Evolutionary conservation across 1,140 invertebrate species (phyloP).

Genomic region (Temnothorax curvispinosus): DNA sequence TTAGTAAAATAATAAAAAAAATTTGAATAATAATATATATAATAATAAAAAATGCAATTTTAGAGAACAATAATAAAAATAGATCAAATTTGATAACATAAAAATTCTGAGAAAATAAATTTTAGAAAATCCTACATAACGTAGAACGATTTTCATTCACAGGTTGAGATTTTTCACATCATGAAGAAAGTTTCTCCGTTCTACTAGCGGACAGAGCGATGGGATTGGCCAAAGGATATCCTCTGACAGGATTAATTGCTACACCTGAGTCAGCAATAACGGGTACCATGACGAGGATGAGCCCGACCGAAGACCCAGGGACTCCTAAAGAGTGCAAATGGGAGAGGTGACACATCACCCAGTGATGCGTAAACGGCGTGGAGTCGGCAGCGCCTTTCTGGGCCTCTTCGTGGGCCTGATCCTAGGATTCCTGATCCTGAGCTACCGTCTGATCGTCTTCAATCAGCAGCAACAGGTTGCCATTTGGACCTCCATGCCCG

Average conservation of each 20-base stretch:
- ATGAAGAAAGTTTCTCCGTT: background rate
- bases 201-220: slow-evolving; percentile 42
- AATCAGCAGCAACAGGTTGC: slow-evolving; percentile 41
- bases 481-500: slow-evolving; percentile 49
- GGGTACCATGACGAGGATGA: slow-evolving; percentile 59
- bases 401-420: slow-evolving; percentile 83
- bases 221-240: slow-evolving; percentile 38
- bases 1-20: background rate
- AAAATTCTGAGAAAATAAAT: background rate
- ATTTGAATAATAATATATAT: background rate
- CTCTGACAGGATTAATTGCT: slow-evolving; percentile 16
- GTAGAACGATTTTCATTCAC: background rate
- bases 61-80: background rate
- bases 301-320: slow-evolving; percentile 42
- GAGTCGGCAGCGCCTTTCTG: slow-evolving; percentile 83
- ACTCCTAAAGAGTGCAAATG: slow-evolving; percentile 68
- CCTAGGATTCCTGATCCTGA: slow-evolving; percentile 80
- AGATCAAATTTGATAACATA: background rate
- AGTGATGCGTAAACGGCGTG: slow-evolving; percentile 85
- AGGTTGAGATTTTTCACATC: slow-evolving; percentile 25
- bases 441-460: slow-evolving; percentile 71
- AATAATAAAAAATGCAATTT: background rate
- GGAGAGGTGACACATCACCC: slow-evolving; percentile 77
- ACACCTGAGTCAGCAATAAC: background rate
- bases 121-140: background rate